Base-by-base conservation (phyloP, 2,797 vertebrate species). In the Ibycter americanus region DNA sequence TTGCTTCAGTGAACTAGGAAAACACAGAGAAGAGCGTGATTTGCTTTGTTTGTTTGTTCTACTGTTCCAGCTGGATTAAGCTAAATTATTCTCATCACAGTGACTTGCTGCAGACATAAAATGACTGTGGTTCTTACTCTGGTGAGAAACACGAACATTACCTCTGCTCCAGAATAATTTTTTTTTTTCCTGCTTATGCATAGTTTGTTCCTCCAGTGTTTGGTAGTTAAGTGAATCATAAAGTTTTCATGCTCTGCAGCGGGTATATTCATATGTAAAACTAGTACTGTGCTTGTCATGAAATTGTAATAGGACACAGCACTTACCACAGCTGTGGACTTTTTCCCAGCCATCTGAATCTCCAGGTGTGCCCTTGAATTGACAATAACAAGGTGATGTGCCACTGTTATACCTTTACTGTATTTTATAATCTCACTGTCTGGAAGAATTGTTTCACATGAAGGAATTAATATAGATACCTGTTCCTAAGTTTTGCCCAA, bases 241-340 rank as follows among this genome's bases (percentile, higher is more conserved):
- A 94, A 95, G 80, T 82, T 95, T 90, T 94, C 83, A 89, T 91
- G 83, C 38, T 92, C 54, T 90, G 77, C 85, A 87, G 73, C 82
- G 47, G 51, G 70, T 86, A 90, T 89, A 79, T 94, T 91, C 47
- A 14, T 70, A 90, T 42, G 80, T 91, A 79, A 91, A 89, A 72
- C 55, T 88, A 59, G 85, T 90, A 3, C 59, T 94, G 26, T 47
- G 68, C 73, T 93, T 95, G 70, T 92, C 73, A 84, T 87, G 78
- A 89, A 90, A 92, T 82, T 84, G 62, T 80, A 93, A 84, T 89
- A 59, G 70, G 65, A 66, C 49, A 67, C 26, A 72, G 63, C 55
- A 59, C 49, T 95, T 92, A 63, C 5, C 27, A 25, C 91, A 95
- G 87, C 81, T 96, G 85, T 90, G 49, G 47, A 70, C 32, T 77